Conservation (phyloP, 2,113 vertebrate species). For the Salvelinus namaycush region DNA sequence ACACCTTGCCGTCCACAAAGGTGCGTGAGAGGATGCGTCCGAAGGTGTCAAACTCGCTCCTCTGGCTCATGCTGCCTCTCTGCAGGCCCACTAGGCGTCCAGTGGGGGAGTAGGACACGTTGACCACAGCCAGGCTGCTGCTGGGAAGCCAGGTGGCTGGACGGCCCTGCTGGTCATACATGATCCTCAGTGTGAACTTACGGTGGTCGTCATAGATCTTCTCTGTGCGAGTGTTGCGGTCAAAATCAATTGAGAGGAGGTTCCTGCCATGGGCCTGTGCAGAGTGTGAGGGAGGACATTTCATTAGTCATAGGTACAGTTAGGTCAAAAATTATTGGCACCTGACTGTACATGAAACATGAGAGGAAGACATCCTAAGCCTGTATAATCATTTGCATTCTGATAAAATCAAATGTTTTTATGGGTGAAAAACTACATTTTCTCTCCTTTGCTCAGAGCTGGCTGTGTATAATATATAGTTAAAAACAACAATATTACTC, state of each 20-base stretch:
- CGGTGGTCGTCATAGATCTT: conserved; percentile 91
- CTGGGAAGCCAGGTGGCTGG: conserved; percentile 88
- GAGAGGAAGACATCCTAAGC: no score
- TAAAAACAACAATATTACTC: no score
- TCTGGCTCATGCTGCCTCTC: conserved; percentile 87
- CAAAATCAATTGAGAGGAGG: conserved; percentile 86
- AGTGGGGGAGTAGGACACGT: conserved; percentile 85
- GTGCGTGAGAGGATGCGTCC: conserved; percentile 83
- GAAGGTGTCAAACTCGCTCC: conserved; percentile 82
- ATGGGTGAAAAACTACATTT: no score
- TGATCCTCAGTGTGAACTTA: conserved; percentile 86
- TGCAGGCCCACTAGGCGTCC: conserved; percentile 84
- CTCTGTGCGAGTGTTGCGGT: conserved; percentile 86
- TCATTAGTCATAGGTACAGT: no score
- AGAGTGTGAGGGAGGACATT: not conserved
- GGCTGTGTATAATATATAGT: not conserved
- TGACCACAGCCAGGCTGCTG: conserved; percentile 85
- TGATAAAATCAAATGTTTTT: no score
- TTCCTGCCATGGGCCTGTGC: conserved; percentile 85
- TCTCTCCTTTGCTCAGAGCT: no score
- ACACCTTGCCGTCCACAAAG: conserved; percentile 87
- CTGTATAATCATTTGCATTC: no score
- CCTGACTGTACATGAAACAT: no score
- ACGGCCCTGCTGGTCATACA: conserved; percentile 84
- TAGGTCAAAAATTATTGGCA: not conserved